Conservation (phyloP, 1,140 invertebrate species). For the Atta colombica region DNA sequence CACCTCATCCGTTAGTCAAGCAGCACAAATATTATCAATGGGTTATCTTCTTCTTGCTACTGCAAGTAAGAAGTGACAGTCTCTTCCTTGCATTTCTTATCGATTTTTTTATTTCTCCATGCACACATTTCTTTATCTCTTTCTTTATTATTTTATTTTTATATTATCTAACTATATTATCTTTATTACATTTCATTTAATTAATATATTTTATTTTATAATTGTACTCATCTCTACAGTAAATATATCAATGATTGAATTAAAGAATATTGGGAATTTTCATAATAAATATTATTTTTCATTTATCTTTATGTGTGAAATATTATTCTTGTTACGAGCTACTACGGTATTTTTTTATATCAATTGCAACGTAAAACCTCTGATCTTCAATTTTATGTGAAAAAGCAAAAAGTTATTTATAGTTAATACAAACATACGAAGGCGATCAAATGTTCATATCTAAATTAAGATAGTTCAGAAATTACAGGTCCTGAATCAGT, state of each 20-base stretch:
- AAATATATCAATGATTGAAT: neutral
- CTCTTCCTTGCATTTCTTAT: neutral
- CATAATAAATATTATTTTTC: neutral
- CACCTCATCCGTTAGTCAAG: constrained; percentile 83
- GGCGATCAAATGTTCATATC: neutral
- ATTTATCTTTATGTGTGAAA: neutral
- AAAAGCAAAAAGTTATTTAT: neutral
- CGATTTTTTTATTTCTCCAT: neutral
- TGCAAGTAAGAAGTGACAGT: constrained; percentile 87
- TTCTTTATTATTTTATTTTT: neutral
- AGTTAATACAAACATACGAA: neutral
- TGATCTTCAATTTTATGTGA: neutral
- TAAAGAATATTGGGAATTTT: neutral
- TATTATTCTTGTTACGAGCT: neutral
- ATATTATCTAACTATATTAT: too few species aligned
- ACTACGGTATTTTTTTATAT: neutral
- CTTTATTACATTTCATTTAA: neutral
- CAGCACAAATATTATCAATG: constrained; percentile 89
- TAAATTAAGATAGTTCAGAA: constrained; percentile 36
- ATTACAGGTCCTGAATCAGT: neutral
- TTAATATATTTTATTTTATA: neutral
- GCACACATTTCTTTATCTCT: neutral
- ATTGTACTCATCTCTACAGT: neutral
- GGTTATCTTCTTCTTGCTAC: constrained; percentile 89
- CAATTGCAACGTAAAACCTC: neutral